Conservation (phyloP, 1,140 invertebrate species). For the Capitella teleta region DNA sequence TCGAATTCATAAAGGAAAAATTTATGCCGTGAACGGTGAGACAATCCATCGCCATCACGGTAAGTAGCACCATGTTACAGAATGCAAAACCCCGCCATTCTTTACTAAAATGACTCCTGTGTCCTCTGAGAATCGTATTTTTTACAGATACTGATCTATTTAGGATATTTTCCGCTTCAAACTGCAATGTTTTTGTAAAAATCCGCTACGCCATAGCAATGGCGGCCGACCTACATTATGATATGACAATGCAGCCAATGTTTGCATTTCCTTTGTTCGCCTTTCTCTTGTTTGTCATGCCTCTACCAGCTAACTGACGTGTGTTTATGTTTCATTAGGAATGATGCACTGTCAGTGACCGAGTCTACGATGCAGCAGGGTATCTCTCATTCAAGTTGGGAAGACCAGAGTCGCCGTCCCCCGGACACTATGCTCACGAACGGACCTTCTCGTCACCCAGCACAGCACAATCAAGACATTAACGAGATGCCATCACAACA, state of each 20-base stretch:
- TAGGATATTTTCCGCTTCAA: not conserved
- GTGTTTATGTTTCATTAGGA: constrained; percentile 11
- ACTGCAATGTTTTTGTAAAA: constrained; percentile 3
- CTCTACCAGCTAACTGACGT: constrained; percentile 13
- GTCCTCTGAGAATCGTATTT: not conserved
- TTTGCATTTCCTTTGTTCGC: not conserved
- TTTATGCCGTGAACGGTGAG: constrained; percentile 7
- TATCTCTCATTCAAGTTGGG: constrained; percentile 27
- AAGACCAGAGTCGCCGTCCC: not conserved
- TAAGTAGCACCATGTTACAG: constrained; percentile 9
- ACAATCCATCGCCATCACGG: constrained; percentile 11
- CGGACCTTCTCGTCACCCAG: too few species aligned
- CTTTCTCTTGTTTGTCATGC: constrained; percentile 2
- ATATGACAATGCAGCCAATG: not conserved
- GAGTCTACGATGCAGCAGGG: constrained; percentile 30
- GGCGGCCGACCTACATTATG: constrained; percentile 9
- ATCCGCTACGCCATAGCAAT: constrained; percentile 13
- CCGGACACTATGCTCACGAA: constrained; percentile 27
- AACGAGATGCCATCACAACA: constrained; percentile 20
- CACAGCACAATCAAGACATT: too few species aligned
- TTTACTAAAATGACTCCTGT: not conserved
- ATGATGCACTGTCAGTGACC: constrained; percentile 28
- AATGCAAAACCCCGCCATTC: not conserved
- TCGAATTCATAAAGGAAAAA: constrained; percentile 4
- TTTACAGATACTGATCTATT: not conserved